Percentiles rank a stretch among this genome's conserved stretches.
phyloP scores from a whole-genome alignment of 2,113 vertebrate species.

The Corythoichthys haematopterus region DNA sequence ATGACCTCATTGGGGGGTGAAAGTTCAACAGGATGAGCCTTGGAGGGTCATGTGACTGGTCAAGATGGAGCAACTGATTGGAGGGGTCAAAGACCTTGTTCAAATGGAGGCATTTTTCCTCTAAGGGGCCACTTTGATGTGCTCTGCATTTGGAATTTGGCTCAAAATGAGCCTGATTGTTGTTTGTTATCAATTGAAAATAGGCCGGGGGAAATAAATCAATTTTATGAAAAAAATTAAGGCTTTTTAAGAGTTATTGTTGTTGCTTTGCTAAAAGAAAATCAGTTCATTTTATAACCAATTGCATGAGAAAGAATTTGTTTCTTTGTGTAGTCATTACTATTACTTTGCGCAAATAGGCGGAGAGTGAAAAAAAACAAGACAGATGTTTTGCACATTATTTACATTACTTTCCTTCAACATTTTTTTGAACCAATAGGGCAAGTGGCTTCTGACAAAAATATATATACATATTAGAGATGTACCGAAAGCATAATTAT shows the following conservation, averaged over 20 bases:
- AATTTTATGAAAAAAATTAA: too few species aligned
- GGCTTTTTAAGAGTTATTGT: too few species aligned
- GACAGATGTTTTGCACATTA: neutral
- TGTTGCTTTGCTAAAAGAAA: too few species aligned
- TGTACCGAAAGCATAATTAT: too few species aligned
- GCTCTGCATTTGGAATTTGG: constrained; percentile 1
- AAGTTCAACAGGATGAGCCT: constrained; percentile 52
- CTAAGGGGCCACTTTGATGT: neutral
- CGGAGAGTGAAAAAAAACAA: neutral
- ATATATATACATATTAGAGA: too few species aligned
- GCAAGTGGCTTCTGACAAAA: too few species aligned
- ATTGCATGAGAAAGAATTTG: too few species aligned
- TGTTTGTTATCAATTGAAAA: neutral
- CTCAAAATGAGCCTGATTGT: neutral
- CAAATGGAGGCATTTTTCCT: constrained; percentile 9
- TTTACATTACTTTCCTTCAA: neutral
- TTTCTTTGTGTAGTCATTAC: too few species aligned
- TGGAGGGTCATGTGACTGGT: constrained; percentile 43
- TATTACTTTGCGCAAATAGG: too few species aligned
- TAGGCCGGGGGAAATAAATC: too few species aligned
- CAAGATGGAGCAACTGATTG: constrained; percentile 35
- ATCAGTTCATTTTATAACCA: too few species aligned
- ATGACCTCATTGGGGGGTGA: constrained; percentile 36
- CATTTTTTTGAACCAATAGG: neutral
- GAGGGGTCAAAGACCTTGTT: constrained; percentile 32